Evolutionary conservation across 2,113 vertebrate genomes (phyloP).

Genomic region (Calidris pygmaea): DNA sequence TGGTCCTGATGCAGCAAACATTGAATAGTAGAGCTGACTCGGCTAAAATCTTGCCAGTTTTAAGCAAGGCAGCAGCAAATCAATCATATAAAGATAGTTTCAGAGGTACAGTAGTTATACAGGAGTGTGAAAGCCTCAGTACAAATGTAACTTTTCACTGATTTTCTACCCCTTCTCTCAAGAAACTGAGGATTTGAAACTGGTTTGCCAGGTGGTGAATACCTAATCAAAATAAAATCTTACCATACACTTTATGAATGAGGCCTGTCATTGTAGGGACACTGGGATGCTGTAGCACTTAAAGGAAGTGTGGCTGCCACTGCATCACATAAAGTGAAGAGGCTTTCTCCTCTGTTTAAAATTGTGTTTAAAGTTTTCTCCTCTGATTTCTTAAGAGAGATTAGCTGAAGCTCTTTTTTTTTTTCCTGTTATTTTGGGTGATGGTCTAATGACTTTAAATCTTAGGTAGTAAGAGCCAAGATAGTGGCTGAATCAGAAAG

Average conservation of each 20-base stretch:
- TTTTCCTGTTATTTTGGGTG: neutral
- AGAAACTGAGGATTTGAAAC: slow-evolving; percentile 36
- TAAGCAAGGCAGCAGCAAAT: neutral
- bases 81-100: neutral
- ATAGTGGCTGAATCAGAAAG: neutral
- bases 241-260: neutral
- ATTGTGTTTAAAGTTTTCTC: neutral
- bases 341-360: neutral
- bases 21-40: neutral
- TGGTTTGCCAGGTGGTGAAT: slow-evolving; percentile 43
- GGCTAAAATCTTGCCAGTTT: neutral
- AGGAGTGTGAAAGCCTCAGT: slow-evolving; percentile 12
- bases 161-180: slow-evolving; percentile 47
- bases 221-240: slow-evolving; percentile 1
- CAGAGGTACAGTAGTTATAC: slow-evolving; percentile 39
- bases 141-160: slow-evolving; percentile 8
- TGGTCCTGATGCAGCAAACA: neutral
- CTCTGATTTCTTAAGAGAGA: neutral
- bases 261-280: neutral
- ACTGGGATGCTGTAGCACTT: neutral
- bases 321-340: neutral
- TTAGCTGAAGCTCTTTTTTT: neutral
- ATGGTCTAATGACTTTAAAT: neutral
- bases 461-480: neutral
- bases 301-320: neutral